Conservation (phyloP, 2,797 vertebrate species). For the Bucorvus abyssinicus region DNA sequence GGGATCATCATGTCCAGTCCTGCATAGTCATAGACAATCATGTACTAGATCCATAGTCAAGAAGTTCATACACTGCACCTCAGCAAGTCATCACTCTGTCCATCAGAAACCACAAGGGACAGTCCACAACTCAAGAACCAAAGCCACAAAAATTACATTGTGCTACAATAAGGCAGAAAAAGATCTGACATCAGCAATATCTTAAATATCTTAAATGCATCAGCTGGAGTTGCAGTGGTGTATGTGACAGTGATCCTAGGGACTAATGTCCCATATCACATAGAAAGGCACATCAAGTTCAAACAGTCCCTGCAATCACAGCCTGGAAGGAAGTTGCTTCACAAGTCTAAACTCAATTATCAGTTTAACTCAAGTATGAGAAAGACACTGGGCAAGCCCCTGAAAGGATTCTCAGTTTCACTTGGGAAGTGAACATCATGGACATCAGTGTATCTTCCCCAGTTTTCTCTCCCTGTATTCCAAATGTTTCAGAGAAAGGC, state of each 20-base stretch:
- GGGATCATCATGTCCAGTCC: background rate
- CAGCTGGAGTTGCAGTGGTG: background rate
- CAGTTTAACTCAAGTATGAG: background rate
- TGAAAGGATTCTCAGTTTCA: background rate
- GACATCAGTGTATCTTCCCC: background rate
- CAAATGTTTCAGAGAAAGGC: background rate
- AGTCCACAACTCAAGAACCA: background rate
- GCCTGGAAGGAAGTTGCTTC: background rate
- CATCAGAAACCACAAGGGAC: background rate
- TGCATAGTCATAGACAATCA: background rate
- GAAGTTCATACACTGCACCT: background rate
- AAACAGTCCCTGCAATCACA: background rate
- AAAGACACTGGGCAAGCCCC: background rate
- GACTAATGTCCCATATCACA: background rate
- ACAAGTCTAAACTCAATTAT: background rate
- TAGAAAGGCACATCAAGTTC: background rate
- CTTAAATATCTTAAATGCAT: background rate
- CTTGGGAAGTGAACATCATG: background rate
- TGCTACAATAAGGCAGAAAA: background rate
- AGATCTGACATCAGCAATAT: background rate
- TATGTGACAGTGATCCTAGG: background rate
- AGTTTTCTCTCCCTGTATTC: background rate
- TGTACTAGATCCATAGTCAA: background rate
- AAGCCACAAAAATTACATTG: background rate
- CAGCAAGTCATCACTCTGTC: background rate